Evolutionary conservation across 2,888 invertebrate genomes (phyloP).

Genomic region (Anticlea derivata): DNA sequence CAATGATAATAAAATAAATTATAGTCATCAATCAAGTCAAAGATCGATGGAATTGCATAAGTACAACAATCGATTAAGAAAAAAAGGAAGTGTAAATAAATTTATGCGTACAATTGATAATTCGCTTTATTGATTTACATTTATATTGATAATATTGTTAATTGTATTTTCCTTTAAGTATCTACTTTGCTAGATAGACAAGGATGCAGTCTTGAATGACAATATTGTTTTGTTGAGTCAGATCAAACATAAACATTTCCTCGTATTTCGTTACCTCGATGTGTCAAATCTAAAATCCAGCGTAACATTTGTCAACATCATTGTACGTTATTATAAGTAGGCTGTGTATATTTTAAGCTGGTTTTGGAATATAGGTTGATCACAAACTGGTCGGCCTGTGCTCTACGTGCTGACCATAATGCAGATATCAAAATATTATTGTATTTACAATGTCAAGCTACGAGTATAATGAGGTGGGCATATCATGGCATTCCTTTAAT

Average conservation of each 20-base stretch:
- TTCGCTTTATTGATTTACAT: no score
- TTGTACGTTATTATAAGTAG: slow-evolving; percentile 23
- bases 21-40: no score
- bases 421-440: slow-evolving; percentile 12
- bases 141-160: no score
- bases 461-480: no score
- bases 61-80: no score
- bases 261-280: slow-evolving; percentile 5
- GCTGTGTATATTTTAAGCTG: slow-evolving; percentile 26
- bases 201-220: not conserved
- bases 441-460: slow-evolving; percentile 7
- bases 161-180: no score
- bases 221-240: slow-evolving; percentile 3
- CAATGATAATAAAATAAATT: no score
- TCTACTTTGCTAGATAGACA: no score
- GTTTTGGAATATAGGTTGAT: slow-evolving; percentile 44
- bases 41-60: no score
- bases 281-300: slow-evolving; percentile 15
- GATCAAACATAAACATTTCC: slow-evolving; percentile 8
- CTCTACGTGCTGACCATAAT: slow-evolving; percentile 36
- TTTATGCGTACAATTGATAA: no score
- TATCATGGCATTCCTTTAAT: no score
- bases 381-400: slow-evolving; percentile 43
- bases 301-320: slow-evolving; percentile 14
- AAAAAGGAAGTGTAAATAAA: no score